Conservation (phyloP, 2,113 vertebrate genomes). For the Barnardius zonarius region DNA sequence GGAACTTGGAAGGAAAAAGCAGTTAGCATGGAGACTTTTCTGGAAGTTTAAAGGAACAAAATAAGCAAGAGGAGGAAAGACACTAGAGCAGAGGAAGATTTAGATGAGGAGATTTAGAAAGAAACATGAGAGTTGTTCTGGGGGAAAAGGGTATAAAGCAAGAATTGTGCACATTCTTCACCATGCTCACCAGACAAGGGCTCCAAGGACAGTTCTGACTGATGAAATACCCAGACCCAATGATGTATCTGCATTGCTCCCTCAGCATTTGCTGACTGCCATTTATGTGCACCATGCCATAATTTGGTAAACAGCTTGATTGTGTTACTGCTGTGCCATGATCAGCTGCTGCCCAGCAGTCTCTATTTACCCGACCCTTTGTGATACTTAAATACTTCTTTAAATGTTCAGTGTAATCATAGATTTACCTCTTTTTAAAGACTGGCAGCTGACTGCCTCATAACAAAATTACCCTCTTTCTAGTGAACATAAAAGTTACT, state of each 20-base stretch:
- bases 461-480: neutral
- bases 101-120: neutral
- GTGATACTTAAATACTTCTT: neutral
- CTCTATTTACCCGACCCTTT: neutral
- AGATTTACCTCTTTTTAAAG: neutral
- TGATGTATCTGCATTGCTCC: accelerated
- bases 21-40: neutral
- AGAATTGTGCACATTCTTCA: neutral
- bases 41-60: neutral
- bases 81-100: neutral
- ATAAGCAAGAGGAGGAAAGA: neutral
- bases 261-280: neutral
- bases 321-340: neutral
- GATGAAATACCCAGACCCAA: neutral
- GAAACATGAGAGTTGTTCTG: neutral
- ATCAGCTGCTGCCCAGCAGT: neutral
- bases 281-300: neutral
- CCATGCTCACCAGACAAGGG: neutral
- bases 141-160: neutral
- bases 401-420: neutral
- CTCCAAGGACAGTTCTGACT: neutral
- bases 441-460: neutral
- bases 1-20: neutral
- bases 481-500: neutral
- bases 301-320: neutral